These are phyloP conservation scores for Harpalus rubripes DNA, from an alignment of 2,888 invertebrate species.

Conservation along the genomic window DNA sequence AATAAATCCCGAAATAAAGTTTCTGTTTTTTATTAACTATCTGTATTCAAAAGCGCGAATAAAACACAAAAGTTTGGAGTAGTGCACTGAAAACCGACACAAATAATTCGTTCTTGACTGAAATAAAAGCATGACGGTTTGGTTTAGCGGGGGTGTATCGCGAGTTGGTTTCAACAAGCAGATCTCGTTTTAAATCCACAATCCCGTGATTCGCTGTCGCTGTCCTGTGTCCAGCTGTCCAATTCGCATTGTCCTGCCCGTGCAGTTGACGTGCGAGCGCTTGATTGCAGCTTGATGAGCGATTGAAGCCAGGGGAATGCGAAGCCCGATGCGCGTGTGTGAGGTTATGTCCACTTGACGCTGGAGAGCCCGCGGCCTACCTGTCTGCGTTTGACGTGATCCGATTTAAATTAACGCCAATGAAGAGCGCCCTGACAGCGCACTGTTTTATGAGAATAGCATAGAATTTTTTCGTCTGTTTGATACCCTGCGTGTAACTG, in stretches of 20 bases:
- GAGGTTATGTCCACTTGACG: slow-evolving; percentile 58
- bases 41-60: too few species aligned
- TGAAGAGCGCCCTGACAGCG: slow-evolving; percentile 50
- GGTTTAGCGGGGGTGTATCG: not conserved
- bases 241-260: slow-evolving; percentile 49
- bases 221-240: slow-evolving; percentile 37
- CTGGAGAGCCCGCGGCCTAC: slow-evolving; percentile 28
- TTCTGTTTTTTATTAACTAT: too few species aligned
- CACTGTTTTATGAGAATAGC: slow-evolving; percentile 55
- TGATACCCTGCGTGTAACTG: slow-evolving; percentile 47
- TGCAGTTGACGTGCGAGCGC: slow-evolving; percentile 50
- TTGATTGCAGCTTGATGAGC: slow-evolving; percentile 51
- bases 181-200: slow-evolving; percentile 33
- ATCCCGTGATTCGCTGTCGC: slow-evolving; percentile 18
- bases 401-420: slow-evolving; percentile 65
- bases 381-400: slow-evolving; percentile 63
- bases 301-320: slow-evolving; percentile 52
- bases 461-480: slow-evolving; percentile 31
- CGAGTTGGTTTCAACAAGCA: slow-evolving; percentile 11
- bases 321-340: not conserved
- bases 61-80: not conserved
- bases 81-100: slow-evolving; percentile 10
- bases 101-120: slow-evolving; percentile 5
- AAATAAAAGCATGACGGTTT: not conserved
- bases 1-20: not conserved